phyloP scores from a whole-genome alignment of 2,888 invertebrate genomes.

The Agrypnus murinus region DNA sequence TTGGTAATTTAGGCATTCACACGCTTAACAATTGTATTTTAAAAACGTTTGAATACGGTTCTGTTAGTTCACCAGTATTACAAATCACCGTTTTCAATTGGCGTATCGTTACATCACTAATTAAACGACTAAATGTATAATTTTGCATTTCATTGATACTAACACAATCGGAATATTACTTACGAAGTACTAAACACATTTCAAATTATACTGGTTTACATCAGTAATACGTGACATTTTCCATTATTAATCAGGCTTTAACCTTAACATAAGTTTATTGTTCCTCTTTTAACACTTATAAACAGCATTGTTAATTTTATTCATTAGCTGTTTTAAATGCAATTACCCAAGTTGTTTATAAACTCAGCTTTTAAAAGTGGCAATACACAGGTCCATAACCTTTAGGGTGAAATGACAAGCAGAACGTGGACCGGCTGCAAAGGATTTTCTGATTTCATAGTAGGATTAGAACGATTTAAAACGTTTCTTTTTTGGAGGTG shows the following conservation, averaged over 20 bases:
- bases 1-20: too few species aligned
- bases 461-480: conserved; percentile 18
- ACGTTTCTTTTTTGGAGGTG: conserved; percentile 1
- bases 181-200: conserved; percentile 26
- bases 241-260: conserved; percentile 32
- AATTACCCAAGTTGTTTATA: conserved; percentile 8
- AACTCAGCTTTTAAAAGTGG: too few species aligned
- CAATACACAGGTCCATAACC: too few species aligned
- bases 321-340: conserved; percentile 27
- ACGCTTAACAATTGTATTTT: too few species aligned
- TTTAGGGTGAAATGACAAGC: neutral
- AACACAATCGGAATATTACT: conserved; percentile 35
- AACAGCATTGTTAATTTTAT: conserved; percentile 23
- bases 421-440: conserved; percentile 17
- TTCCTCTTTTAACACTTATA: conserved; percentile 25
- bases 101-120: conserved; percentile 30
- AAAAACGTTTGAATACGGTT: conserved; percentile 13
- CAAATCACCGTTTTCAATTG: conserved; percentile 37
- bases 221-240: conserved; percentile 29
- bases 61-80: conserved; percentile 22
- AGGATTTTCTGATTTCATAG: conserved; percentile 16
- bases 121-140: conserved; percentile 31
- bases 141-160: conserved; percentile 32
- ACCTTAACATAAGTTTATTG: conserved; percentile 28
- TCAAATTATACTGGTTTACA: conserved; percentile 27